Conservation (phyloP, 2,797 vertebrate genomes). For the Enteromius afrohamiltoni region DNA sequence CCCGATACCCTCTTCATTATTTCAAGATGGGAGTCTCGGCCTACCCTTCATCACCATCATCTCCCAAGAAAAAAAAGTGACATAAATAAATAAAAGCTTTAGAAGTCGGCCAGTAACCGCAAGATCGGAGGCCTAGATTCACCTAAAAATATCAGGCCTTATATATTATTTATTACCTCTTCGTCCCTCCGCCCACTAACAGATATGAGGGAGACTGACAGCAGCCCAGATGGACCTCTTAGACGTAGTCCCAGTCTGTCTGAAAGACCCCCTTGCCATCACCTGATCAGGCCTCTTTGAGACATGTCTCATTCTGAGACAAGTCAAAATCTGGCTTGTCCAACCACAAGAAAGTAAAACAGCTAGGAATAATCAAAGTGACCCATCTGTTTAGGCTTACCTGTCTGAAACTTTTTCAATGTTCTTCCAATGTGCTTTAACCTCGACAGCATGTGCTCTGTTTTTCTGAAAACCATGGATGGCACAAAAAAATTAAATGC, state of each 20-base stretch:
- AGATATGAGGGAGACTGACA: slow-evolving; percentile 70
- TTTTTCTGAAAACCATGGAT: background rate
- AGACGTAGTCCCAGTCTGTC: slow-evolving; percentile 42
- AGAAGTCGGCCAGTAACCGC: slow-evolving; percentile 73
- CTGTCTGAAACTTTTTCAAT: background rate
- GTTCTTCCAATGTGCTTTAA: background rate
- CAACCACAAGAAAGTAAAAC: slow-evolving; percentile 70
- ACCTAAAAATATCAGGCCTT: slow-evolving; percentile 81
- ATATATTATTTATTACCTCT: slow-evolving; percentile 82
- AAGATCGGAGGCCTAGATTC: slow-evolving; percentile 70
- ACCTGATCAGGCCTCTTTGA: slow-evolving; percentile 70
- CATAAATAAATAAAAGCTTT: slow-evolving; percentile 79
- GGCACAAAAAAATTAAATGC: slow-evolving; percentile 7
- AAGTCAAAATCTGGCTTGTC: slow-evolving; percentile 71
- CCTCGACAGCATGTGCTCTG: background rate
- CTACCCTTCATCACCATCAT: slow-evolving; percentile 61
- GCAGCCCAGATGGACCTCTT: slow-evolving; percentile 36
- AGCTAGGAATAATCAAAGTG: slow-evolving; percentile 71
- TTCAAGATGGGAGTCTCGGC: slow-evolving; percentile 17
- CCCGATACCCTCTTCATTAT: slow-evolving; percentile 53
- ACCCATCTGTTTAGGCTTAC: slow-evolving; percentile 2
- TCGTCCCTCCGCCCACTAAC: slow-evolving; percentile 73
- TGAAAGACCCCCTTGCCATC: slow-evolving; percentile 60
- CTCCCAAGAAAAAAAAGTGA: slow-evolving; percentile 61
- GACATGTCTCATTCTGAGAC: no score